A percentile compares a stretch with the other conserved stretches of the same genome.
Evolutionary conservation across 1,140 invertebrate genomes (phyloP).

Genomic region (Lepidurus couesii): DNA sequence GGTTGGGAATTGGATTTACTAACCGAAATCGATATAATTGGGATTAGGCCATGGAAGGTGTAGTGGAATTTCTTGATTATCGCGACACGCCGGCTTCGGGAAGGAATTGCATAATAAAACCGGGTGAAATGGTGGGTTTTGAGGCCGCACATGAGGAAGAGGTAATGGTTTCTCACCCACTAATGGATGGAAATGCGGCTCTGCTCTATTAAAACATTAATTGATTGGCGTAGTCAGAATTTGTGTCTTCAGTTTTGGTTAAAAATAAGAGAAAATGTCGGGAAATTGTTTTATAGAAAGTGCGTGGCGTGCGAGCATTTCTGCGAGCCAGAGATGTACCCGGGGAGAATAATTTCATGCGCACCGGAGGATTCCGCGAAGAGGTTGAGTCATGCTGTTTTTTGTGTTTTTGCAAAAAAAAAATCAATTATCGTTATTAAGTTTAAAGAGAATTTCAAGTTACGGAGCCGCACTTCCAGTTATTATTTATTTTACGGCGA

Average conservation of each 20-base stretch:
- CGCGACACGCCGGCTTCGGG: background rate
- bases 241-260: background rate
- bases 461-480: background rate
- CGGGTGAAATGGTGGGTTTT: background rate
- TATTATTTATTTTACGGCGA: background rate
- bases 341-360: constrained; percentile 41
- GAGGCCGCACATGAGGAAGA: background rate
- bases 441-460: background rate
- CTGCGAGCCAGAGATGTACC: constrained; percentile 46
- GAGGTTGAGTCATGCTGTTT: constrained; percentile 39
- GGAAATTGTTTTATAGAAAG: constrained; percentile 39
- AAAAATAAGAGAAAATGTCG: constrained; percentile 8
- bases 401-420: no score
- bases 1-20: background rate
- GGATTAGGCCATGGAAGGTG: background rate
- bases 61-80: constrained; percentile 1
- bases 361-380: constrained; percentile 34
- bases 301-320: constrained; percentile 44
- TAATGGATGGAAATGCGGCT: background rate
- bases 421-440: constrained; percentile 26
- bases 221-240: background rate
- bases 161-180: background rate
- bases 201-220: background rate
- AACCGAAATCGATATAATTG: background rate
- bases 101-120: background rate